Percentiles rank a stretch among this genome's conserved stretches.
These are phyloP conservation scores for Syngnathus typhle DNA, from an alignment of 2,113 vertebrate genomes.

Conservation along the genomic window DNA sequence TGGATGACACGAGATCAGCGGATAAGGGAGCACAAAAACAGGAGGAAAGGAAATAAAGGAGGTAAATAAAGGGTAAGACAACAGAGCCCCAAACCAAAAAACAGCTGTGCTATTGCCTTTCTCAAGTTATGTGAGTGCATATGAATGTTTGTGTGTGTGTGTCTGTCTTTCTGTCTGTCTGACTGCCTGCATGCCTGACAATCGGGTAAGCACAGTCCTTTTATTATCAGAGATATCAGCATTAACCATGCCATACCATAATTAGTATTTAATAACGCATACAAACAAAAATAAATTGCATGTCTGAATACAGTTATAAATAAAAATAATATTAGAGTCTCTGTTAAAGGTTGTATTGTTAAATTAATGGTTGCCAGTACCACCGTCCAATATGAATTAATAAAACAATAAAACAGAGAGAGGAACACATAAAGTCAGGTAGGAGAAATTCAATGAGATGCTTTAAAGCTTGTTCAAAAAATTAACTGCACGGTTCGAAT, in stretches of 20 bases:
- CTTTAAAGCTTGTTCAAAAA: slow-evolving; percentile 15
- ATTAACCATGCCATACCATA: slow-evolving; percentile 56
- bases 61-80: slow-evolving; percentile 63
- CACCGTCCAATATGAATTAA: neutral
- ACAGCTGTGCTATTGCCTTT: slow-evolving; percentile 36
- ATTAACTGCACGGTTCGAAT: slow-evolving; percentile 5
- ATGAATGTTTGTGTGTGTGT: neutral
- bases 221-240: slow-evolving; percentile 53
- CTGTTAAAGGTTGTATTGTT: neutral
- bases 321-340: neutral
- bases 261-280: slow-evolving; percentile 39
- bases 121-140: slow-evolving; percentile 18
- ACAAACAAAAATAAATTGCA: slow-evolving; percentile 45
- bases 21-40: slow-evolving; percentile 71
- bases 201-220: slow-evolving; percentile 43
- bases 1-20: slow-evolving; percentile 67
- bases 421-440: slow-evolving; percentile 13
- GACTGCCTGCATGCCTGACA: neutral
- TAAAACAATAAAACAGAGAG: slow-evolving; percentile 10
- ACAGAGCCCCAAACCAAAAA: slow-evolving; percentile 49
- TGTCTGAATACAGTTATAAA: slow-evolving; percentile 8
- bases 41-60: slow-evolving; percentile 59
- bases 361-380: neutral
- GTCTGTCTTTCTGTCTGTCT: slow-evolving; percentile 14
- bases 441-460: slow-evolving; percentile 24